Evolutionary conservation across 2,888 invertebrate species (phyloP).

Genomic region (Venustoraphidia nigricollis): DNA sequence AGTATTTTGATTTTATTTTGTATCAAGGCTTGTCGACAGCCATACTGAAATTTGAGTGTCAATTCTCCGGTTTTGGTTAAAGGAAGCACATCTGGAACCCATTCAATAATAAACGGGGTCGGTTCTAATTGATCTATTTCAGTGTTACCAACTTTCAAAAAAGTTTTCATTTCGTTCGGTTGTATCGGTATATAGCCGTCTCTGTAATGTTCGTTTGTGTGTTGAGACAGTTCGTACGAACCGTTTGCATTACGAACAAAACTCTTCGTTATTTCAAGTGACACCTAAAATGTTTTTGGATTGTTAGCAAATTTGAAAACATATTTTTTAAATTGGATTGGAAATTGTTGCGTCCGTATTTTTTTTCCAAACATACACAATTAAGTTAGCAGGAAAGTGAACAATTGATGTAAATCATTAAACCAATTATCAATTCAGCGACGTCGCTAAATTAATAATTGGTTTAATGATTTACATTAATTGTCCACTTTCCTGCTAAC

Average conservation of each 20-base stretch:
- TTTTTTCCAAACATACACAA: no score
- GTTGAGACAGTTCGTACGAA: conserved; percentile 28
- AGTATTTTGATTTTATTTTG: not conserved
- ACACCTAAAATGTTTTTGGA: conserved; percentile 28
- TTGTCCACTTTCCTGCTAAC: no score
- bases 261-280: conserved; percentile 43
- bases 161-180: conserved; percentile 44
- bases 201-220: conserved; percentile 19
- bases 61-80: conserved; percentile 55
- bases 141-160: conserved; percentile 42
- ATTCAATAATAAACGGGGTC: conserved; percentile 55
- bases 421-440: no score
- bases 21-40: conserved; percentile 24
- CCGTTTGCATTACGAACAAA: conserved; percentile 46
- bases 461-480: no score
- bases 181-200: conserved; percentile 30
- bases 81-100: conserved; percentile 59
- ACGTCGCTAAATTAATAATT: no score
- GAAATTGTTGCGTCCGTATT: no score
- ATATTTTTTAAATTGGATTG: no score
- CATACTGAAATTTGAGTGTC: conserved; percentile 53
- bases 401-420: no score
- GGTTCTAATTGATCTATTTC: conserved; percentile 29
- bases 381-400: no score
- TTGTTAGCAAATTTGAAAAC: no score